Evolutionary conservation across 2,888 invertebrate species (phyloP).

Genomic region (Aricia artaxerxes): DNA sequence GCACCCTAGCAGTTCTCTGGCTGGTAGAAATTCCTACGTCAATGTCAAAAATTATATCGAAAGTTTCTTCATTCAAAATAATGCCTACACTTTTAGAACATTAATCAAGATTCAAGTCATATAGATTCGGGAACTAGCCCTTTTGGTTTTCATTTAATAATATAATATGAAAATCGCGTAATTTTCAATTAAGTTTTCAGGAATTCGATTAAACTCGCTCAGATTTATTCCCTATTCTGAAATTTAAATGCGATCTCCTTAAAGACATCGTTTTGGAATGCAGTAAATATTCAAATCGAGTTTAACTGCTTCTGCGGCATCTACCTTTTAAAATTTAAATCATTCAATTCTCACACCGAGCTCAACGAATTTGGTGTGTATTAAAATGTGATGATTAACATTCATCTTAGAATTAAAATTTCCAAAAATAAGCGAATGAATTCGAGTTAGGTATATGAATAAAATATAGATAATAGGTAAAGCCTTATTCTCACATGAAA

Average conservation of each 20-base stretch:
- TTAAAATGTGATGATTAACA: neutral
- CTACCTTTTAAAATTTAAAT: neutral
- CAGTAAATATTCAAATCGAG: slow-evolving; percentile 17
- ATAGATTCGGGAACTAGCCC: neutral
- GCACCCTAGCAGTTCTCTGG: neutral
- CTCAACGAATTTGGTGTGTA: neutral
- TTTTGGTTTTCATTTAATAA: neutral
- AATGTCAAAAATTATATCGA: no score
- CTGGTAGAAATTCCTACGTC: neutral
- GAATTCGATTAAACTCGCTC: neutral
- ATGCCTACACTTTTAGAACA: neutral
- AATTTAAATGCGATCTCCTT: slow-evolving; percentile 12
- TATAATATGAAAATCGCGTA: neutral
- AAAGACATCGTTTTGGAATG: slow-evolving; percentile 18
- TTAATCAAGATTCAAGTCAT: no score
- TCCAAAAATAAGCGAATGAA: neutral
- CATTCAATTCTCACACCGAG: neutral
- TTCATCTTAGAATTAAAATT: neutral
- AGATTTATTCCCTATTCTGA: neutral
- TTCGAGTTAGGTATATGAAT: neutral
- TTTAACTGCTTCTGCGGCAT: neutral
- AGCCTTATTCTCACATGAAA: no score
- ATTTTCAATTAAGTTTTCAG: slow-evolving; percentile 1
- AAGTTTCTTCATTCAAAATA: neutral
- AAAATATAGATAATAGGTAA: no score